Evolutionary conservation across 2,113 vertebrate genomes (phyloP), one percentile per base, ranked within the genome.

Genomic region (Halcyon senegalensis): DNA sequence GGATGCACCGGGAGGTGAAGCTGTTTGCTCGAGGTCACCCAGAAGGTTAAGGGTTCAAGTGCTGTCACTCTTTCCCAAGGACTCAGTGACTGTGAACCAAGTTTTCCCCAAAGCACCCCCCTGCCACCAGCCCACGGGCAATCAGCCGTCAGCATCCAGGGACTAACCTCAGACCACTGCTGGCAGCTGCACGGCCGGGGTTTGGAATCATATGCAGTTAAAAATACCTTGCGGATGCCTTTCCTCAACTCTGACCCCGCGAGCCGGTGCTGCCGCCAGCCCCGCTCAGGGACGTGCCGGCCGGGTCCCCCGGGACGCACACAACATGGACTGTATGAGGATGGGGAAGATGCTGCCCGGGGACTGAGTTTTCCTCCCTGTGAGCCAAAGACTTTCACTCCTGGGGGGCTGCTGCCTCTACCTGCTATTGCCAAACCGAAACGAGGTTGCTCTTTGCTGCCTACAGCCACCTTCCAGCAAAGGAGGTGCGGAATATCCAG

Each of bases 191-290:
- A 9, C 2, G 6, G 63, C 56, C 5, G 2, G 48, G 39, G 48
- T 33, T 63, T 5, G 19, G 80, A 94, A 59, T 85, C 87, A 31
- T 59, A 85, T 9, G 7, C 4, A 4, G 94, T 94, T 97, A 96
- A 95, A 97, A 95, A 97, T 95, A 92, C 74, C 86, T 85, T 55
- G 53, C 2, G 16, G 95, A 95, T 95, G 95, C 85, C 86, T 92
- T 82, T 92, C 75, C 87, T 93, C 90, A 89, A 83, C 91, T 81
- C 62, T 70, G 94, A 96, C 94, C 93, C 78, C 0, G 0, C 0
- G 1, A 73, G 89, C 48, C 4, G 0, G 27, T 50, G 77, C 83
- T 67, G 89, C 91, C 0, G 3, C 81, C 94, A 85, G 87, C 48
- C 76, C 69, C 0, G 1, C 44, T 81, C 30, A 16, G 85, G 80